phyloP scores from a whole-genome alignment of 1,140 invertebrate genomes.

The Drosophila pruinosa region DNA sequence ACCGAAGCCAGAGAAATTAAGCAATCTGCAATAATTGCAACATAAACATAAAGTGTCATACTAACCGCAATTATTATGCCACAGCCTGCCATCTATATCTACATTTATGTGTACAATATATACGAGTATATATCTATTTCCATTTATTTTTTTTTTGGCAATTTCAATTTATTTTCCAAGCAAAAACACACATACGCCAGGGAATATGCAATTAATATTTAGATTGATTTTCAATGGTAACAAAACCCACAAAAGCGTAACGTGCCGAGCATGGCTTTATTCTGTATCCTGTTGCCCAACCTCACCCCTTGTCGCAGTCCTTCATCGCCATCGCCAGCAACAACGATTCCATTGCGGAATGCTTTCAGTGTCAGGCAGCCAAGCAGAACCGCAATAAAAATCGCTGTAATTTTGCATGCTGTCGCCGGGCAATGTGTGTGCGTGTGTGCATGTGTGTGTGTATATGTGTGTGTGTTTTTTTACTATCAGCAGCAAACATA shows the following conservation, averaged over 20 bases:
- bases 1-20: not conserved
- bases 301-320: not conserved
- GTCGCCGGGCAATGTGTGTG: slow-evolving; percentile 22
- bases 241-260: slow-evolving; percentile 59
- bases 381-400: slow-evolving; percentile 74
- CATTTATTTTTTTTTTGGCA: slow-evolving; percentile 9
- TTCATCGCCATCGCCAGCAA: not conserved
- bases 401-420: slow-evolving; percentile 73
- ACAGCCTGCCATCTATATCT: not conserved
- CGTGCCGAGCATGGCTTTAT: slow-evolving; percentile 24
- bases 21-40: slow-evolving; percentile 34
- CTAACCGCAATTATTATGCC: slow-evolving; percentile 25
- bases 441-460: not conserved
- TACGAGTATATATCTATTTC: not conserved
- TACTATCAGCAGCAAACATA: slow-evolving; percentile 19
- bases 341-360: slow-evolving; percentile 9
- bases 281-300: not conserved
- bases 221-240: slow-evolving; percentile 79
- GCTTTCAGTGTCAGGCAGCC: slow-evolving; percentile 49
- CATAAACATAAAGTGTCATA: slow-evolving; percentile 35
- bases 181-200: slow-evolving; percentile 15
- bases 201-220: slow-evolving; percentile 79
- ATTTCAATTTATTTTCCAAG: slow-evolving; percentile 16
- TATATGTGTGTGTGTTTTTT: not conserved
- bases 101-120: not conserved